Evolutionary conservation across 2,797 vertebrate genomes (phyloP).

Genomic region (Enteromius radiatus): DNA sequence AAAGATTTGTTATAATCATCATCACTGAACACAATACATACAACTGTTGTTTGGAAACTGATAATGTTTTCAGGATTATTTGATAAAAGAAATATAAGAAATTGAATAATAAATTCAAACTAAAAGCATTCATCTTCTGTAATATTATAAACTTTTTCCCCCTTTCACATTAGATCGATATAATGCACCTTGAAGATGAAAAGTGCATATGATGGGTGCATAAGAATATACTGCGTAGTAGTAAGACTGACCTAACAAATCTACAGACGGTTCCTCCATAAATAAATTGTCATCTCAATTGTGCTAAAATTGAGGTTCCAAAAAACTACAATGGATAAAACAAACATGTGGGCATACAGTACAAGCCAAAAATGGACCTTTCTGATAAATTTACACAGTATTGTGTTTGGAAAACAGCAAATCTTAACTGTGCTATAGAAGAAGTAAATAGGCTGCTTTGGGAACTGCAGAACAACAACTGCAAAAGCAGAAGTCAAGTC

Average conservation of each 20-base stretch:
- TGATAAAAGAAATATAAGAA: neutral
- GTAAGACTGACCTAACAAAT: neutral
- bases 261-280: neutral
- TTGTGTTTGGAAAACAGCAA: neutral
- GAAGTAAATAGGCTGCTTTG: neutral
- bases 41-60: neutral
- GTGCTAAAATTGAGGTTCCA: neutral
- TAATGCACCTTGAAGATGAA: neutral
- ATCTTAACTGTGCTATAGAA: neutral
- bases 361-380: neutral
- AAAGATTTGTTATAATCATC: neutral
- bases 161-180: neutral
- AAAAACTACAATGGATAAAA: neutral
- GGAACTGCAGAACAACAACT: constrained; percentile 10
- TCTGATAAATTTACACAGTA: neutral
- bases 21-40: neutral
- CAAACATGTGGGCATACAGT: neutral
- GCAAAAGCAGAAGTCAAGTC: constrained; percentile 14
- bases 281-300: constrained; percentile 6
- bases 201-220: neutral
- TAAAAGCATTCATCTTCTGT: neutral
- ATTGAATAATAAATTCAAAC: neutral
- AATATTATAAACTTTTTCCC: neutral
- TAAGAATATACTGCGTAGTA: neutral
- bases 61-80: neutral